phyloP scores from a whole-genome alignment of 2,888 invertebrate species.

The Labia minor region DNA sequence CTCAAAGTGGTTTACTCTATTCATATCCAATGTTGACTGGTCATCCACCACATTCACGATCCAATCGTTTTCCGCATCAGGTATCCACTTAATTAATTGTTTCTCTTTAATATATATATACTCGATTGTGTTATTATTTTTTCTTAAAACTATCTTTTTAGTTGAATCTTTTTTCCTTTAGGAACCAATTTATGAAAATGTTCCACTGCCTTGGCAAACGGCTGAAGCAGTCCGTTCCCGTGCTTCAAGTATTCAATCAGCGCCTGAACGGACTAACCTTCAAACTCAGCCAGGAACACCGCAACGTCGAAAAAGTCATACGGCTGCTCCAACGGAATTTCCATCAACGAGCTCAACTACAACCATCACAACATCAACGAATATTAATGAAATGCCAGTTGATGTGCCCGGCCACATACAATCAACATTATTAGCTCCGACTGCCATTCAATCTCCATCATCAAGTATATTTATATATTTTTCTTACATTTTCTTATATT shows the following conservation, averaged over 20 bases:
- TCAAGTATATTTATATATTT: not conserved
- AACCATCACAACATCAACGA: not conserved
- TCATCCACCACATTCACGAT: not conserved
- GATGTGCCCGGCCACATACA: not conserved
- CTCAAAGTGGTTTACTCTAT: not conserved
- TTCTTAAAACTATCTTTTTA: too few relatives aligned
- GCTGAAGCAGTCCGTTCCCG: conserved; percentile 37
- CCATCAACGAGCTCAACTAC: not conserved
- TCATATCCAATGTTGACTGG: not conserved
- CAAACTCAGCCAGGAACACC: not conserved
- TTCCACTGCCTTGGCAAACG: conserved; percentile 55
- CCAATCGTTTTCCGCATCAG: not conserved
- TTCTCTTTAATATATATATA: conserved; percentile 14
- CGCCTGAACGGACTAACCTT: conserved; percentile 44
- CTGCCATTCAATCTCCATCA: not conserved
- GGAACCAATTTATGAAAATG: conserved; percentile 74
- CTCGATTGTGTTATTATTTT: too few relatives aligned
- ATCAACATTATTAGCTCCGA: not conserved
- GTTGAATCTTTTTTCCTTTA: too few relatives aligned
- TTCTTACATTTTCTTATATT: not conserved
- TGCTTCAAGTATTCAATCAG: conserved; percentile 60
- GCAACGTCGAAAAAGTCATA: not conserved
- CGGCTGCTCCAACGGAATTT: not conserved
- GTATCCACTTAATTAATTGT: not conserved
- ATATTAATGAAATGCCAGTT: not conserved